These are phyloP conservation scores for Odontesthes bonariensis DNA, from an alignment of 2,113 vertebrate species.

Conservation along the genomic window DNA sequence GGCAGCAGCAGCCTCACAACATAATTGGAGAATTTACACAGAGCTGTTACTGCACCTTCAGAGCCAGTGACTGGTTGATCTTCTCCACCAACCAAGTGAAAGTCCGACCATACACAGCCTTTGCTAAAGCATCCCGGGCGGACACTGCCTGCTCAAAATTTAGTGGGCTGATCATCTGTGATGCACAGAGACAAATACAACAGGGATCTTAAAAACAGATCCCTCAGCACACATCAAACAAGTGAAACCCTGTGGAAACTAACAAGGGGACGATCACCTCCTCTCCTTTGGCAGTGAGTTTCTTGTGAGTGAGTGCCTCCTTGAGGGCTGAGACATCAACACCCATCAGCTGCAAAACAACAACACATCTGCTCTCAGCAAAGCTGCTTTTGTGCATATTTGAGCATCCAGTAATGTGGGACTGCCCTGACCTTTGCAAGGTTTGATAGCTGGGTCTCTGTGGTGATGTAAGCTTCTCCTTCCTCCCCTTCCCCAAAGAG, in stretches of 20 bases:
- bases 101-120: conserved; percentile 92
- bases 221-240: not conserved
- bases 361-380: conserved; percentile 53
- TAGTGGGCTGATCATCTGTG: conserved; percentile 92
- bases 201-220: not conserved
- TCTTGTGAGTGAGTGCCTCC: conserved; percentile 93
- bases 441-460: conserved; percentile 89
- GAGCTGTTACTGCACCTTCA: conserved; percentile 83
- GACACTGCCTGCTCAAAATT: conserved; percentile 94
- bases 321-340: conserved; percentile 86
- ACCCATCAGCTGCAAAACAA: conserved; percentile 88
- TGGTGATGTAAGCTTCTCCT: conserved; percentile 90
- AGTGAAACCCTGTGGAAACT: not conserved
- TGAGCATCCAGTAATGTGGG: conserved; percentile 29
- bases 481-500: conserved; percentile 93
- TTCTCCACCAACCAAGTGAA: conserved; percentile 96
- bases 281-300: conserved; percentile 96
- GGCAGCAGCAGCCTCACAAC: not conserved
- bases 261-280: conserved; percentile 83
- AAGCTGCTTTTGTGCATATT: conserved; percentile 24
- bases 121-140: conserved; percentile 91
- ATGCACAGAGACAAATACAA: not conserved
- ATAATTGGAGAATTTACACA: not conserved
- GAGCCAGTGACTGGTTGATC: conserved; percentile 93
- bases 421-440: conserved; percentile 86